phyloP scores from a whole-genome alignment of 2,888 invertebrate species.

The Hemaris fuciformis region DNA sequence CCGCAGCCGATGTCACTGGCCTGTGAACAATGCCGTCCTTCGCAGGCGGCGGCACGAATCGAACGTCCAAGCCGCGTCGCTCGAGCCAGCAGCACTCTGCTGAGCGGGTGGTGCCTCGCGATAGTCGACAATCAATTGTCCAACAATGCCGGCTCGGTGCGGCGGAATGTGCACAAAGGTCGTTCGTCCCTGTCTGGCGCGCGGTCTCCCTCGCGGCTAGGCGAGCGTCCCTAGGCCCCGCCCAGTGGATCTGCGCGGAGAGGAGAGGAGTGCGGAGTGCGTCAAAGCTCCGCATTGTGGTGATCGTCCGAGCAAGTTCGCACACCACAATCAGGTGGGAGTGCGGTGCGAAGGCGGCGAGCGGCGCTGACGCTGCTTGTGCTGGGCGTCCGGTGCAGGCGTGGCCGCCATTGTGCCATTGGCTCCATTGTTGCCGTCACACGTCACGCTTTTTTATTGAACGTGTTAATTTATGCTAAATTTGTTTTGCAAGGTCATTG shows the following conservation, averaged over 20 bases:
- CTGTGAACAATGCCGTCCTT: slow-evolving; percentile 77
- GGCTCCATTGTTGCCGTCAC: slow-evolving; percentile 60
- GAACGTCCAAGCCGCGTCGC: slow-evolving; percentile 41
- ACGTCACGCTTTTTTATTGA: neutral
- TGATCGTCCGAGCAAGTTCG: slow-evolving; percentile 62
- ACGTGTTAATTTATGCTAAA: slow-evolving; percentile 8
- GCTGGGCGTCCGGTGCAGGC: slow-evolving; percentile 46
- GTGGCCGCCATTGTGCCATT: slow-evolving; percentile 71
- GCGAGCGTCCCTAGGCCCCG: slow-evolving; percentile 74
- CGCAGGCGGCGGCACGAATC: slow-evolving; percentile 42
- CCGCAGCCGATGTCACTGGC: slow-evolving; percentile 80
- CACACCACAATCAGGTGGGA: slow-evolving; percentile 79
- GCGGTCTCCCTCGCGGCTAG: slow-evolving; percentile 57
- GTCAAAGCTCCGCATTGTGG: slow-evolving; percentile 68
- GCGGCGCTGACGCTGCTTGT: slow-evolving; percentile 70
- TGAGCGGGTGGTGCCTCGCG: slow-evolving; percentile 31
- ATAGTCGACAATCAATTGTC: slow-evolving; percentile 78
- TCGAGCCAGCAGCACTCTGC: neutral
- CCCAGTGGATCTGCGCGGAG: slow-evolving; percentile 70
- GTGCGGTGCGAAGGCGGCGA: too few species aligned
- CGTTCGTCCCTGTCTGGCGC: slow-evolving; percentile 74
- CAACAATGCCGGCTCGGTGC: slow-evolving; percentile 73
- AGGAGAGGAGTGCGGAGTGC: slow-evolving; percentile 51
- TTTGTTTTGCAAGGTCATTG: neutral
- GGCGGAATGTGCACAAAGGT: slow-evolving; percentile 80